These are phyloP conservation scores for Helogale parvula DNA, from an alignment of 2,113 vertebrate genomes.

Conservation along the genomic window DNA sequence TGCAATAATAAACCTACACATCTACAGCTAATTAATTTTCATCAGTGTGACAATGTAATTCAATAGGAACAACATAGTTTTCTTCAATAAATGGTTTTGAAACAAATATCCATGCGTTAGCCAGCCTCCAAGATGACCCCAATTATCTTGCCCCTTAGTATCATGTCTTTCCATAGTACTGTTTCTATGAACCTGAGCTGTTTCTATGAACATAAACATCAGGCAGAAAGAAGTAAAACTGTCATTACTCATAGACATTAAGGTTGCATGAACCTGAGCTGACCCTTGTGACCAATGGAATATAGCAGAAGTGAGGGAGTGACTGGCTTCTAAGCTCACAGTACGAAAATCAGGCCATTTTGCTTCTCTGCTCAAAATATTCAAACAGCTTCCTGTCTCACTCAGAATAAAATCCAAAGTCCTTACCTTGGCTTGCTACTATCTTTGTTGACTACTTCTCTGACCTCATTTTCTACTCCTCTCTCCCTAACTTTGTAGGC, in stretches of 20 bases:
- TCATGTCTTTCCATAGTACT: background rate
- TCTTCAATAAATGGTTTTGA: background rate
- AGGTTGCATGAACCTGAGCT: background rate
- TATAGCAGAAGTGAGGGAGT: background rate
- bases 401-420: background rate
- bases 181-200: background rate
- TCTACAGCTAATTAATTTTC: background rate
- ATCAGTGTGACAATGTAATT: background rate
- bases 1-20: background rate
- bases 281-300: background rate
- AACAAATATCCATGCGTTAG: background rate
- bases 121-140: background rate
- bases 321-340: background rate
- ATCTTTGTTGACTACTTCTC: background rate
- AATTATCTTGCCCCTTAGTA: background rate
- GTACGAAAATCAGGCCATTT: background rate
- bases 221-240: no score
- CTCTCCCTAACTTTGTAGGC: background rate
- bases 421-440: background rate
- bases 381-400: background rate
- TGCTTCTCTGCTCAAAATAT: background rate
- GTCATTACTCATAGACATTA: no score
- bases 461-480: background rate
- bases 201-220: no score
- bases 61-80: background rate